Evolutionary conservation across 2,113 vertebrate species (phyloP).

Genomic region (Larimichthys crocea): DNA sequence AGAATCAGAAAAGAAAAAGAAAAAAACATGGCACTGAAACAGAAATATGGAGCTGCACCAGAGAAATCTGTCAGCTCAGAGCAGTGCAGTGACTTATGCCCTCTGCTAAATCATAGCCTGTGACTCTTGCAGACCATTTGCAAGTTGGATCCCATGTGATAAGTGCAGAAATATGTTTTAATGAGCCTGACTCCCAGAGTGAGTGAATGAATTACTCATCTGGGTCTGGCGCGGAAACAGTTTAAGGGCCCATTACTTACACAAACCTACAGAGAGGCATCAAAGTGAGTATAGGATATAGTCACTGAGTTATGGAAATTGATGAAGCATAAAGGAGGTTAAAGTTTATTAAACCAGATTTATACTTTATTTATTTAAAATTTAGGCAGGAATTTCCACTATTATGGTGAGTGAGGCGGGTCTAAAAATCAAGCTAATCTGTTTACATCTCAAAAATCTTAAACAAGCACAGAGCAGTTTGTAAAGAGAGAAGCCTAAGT

Average conservation of each 20-base stretch:
- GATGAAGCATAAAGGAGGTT: background rate
- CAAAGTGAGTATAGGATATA: conserved; percentile 17
- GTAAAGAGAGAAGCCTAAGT: background rate
- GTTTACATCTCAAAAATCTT: background rate
- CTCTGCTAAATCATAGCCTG: conserved; percentile 42
- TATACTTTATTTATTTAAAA: conserved; percentile 4
- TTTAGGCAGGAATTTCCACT: background rate
- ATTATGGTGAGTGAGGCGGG: background rate
- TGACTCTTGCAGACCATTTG: conserved; percentile 48
- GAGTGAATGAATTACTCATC: conserved; percentile 60
- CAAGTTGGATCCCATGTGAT: conserved; percentile 50
- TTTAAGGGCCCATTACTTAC: conserved; percentile 59
- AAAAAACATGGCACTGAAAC: background rate
- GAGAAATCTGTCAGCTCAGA: conserved; percentile 41
- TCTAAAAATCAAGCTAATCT: background rate
- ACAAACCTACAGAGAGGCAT: conserved; percentile 49
- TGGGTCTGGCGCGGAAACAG: conserved; percentile 44
- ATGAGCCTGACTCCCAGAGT: conserved; percentile 48
- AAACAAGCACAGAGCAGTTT: conserved; percentile 9
- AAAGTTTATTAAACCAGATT: conserved; percentile 8
- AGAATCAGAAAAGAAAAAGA: conserved; percentile 30
- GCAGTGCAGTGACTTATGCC: conserved; percentile 37
- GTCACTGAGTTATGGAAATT: conserved; percentile 23
- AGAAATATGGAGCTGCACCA: conserved; percentile 9
- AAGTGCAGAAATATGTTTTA: conserved; percentile 62